Conservation (phyloP, 2,797 vertebrate genomes). For the Distichodus sexfasciatus region DNA sequence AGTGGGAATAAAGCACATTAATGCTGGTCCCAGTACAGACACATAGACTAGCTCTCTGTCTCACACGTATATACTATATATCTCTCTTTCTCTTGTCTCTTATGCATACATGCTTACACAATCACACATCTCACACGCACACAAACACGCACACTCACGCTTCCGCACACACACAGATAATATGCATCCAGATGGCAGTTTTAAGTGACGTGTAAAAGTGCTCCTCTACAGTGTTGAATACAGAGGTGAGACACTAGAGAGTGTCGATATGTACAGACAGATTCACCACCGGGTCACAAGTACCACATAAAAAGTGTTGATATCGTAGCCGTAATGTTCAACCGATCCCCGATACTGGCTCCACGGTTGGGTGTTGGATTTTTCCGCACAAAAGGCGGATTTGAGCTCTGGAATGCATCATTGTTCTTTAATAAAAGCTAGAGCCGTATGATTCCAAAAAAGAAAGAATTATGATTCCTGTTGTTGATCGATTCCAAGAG, state of each 20-base stretch:
- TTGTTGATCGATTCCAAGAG: too few relatives aligned
- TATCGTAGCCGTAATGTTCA: slow-evolving; percentile 5
- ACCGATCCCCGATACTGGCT: slow-evolving; percentile 3
- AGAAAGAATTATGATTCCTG: too few relatives aligned
- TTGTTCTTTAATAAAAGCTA: too few relatives aligned
- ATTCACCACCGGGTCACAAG: slow-evolving; percentile 37
- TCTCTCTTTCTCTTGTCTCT: slow-evolving; percentile 8
- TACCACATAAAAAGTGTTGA: slow-evolving; percentile 42
- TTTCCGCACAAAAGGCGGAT: too few relatives aligned
- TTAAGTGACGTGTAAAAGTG: slow-evolving; percentile 50
- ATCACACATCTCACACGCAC: slow-evolving; percentile 14
- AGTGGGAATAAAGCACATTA: slow-evolving; percentile 51
- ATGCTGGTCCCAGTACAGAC: slow-evolving; percentile 51
- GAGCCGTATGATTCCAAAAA: too few relatives aligned
- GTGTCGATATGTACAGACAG: slow-evolving; percentile 49
- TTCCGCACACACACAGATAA: slow-evolving; percentile 23
- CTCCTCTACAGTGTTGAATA: slow-evolving; percentile 52
- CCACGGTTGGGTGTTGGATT: too few relatives aligned
- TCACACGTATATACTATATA: slow-evolving; percentile 38
- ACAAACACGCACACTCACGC: slow-evolving; percentile 10
- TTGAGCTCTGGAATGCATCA: too few relatives aligned
- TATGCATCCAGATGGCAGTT: slow-evolving; percentile 50
- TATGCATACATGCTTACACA: not conserved
- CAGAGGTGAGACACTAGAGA: slow-evolving; percentile 53
- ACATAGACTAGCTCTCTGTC: slow-evolving; percentile 41